Conservation (phyloP, 2,797 vertebrate species). For the Argya squamiceps region DNA sequence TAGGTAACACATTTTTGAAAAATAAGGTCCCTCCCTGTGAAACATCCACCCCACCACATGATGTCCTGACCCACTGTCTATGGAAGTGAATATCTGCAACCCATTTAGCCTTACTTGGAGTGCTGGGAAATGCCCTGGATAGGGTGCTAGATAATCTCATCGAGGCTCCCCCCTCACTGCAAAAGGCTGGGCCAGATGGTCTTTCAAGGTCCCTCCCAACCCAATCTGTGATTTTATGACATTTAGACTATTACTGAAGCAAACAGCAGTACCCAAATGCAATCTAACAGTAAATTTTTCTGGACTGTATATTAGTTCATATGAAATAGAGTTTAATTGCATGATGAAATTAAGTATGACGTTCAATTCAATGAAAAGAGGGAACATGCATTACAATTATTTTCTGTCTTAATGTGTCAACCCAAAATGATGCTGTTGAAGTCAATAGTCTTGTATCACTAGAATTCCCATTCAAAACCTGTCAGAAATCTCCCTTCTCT, state of each 20-base stretch:
- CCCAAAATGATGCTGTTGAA: neutral
- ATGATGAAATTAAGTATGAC: neutral
- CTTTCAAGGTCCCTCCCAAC: neutral
- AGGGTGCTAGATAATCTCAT: neutral
- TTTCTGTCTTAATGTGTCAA: neutral
- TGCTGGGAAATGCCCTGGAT: neutral
- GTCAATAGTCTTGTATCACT: neutral
- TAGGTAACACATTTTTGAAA: neutral
- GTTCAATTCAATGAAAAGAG: neutral
- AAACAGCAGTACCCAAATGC: neutral
- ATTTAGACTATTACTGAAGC: neutral
- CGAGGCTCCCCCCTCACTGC: fast-evolving
- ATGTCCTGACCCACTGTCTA: neutral
- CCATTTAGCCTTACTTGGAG: neutral
- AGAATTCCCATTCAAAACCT: neutral
- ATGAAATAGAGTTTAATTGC: neutral
- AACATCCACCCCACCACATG: neutral
- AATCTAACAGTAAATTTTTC: neutral
- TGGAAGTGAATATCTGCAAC: neutral
- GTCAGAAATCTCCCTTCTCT: neutral
- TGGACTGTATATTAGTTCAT: neutral
- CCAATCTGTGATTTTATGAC: neutral
- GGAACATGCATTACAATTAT: neutral
- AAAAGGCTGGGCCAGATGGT: neutral
- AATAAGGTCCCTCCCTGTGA: neutral